Conservation (phyloP, 2,113 vertebrate genomes). For the Esox niger region DNA sequence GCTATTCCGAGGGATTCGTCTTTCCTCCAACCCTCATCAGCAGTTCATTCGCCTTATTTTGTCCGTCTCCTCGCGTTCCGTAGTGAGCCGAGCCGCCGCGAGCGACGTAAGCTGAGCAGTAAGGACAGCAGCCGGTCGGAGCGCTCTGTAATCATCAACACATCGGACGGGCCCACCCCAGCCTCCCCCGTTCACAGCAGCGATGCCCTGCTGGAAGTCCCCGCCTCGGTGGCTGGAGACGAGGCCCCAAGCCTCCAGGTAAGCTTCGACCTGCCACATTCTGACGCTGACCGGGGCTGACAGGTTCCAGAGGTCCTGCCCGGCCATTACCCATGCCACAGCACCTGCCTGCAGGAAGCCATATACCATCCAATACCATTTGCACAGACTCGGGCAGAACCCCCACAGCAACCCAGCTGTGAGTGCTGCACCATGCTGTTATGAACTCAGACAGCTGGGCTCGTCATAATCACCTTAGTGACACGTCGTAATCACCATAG, state of each 20-base stretch:
- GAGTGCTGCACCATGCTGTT: slow-evolving; percentile 33
- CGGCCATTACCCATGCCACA: no score
- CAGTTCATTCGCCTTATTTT: not conserved
- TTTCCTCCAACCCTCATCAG: not conserved
- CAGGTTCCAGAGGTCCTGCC: no score
- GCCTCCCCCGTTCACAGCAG: slow-evolving; percentile 64
- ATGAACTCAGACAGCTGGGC: slow-evolving; percentile 57
- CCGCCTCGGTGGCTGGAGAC: slow-evolving; percentile 71
- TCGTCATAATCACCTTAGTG: slow-evolving; percentile 7
- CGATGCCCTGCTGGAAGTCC: slow-evolving; percentile 81
- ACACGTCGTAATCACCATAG: slow-evolving; percentile 38
- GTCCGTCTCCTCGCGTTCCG: slow-evolving; percentile 1
- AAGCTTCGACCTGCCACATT: slow-evolving; percentile 1
- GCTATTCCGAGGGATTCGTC: slow-evolving; percentile 10
- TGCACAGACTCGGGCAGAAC: slow-evolving; percentile 6
- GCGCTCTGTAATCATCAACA: slow-evolving; percentile 87
- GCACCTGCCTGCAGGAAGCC: no score
- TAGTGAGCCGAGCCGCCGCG: slow-evolving; percentile 81
- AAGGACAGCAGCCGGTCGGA: slow-evolving; percentile 87
- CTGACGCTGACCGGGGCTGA: no score
- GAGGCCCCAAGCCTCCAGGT: slow-evolving; percentile 74
- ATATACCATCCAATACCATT: slow-evolving; percentile 13
- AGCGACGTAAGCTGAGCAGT: slow-evolving; percentile 84
- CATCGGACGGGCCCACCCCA: slow-evolving; percentile 74
- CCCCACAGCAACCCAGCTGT: slow-evolving; percentile 30